These are phyloP conservation scores for Rutilus rutilus DNA, from an alignment of 2,113 vertebrate genomes.

Conservation along the genomic window DNA sequence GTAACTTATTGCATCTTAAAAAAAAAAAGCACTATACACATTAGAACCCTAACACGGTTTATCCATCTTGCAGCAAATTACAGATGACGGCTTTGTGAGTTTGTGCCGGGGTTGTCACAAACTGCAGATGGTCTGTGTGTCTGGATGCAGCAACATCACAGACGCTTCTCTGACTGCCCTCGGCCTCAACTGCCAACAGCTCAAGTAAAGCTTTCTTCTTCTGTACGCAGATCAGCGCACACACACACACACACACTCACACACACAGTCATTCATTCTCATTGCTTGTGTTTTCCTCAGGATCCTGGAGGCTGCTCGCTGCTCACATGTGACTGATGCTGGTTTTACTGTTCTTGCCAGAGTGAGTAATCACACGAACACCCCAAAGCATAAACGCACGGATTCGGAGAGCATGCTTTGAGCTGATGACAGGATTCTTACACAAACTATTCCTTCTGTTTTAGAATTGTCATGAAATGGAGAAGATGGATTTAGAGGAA, in stretches of 20 bases:
- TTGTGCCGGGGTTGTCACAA: slow-evolving; percentile 98
- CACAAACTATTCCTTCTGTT: slow-evolving; percentile 13
- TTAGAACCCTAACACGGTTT: not conserved
- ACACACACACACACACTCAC: not conserved
- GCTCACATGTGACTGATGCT: slow-evolving; percentile 97
- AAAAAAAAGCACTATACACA: not conserved
- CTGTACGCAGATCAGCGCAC: slow-evolving; percentile 1
- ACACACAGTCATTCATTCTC: slow-evolving; percentile 8
- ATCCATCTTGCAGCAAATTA: slow-evolving; percentile 86
- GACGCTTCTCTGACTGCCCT: slow-evolving; percentile 96
- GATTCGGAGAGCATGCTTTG: slow-evolving; percentile 2
- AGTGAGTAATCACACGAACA: slow-evolving; percentile 75
- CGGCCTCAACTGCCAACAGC: slow-evolving; percentile 94
- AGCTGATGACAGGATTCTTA: not conserved
- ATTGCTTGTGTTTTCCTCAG: slow-evolving; percentile 69
- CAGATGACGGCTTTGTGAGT: slow-evolving; percentile 98
- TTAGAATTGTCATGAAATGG: slow-evolving; percentile 97
- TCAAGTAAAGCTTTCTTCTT: slow-evolving; percentile 79
- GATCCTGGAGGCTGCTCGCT: slow-evolving; percentile 97
- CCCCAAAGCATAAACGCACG: not conserved
- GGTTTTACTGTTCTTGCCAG: slow-evolving; percentile 97
- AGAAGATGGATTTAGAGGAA: slow-evolving; percentile 99
- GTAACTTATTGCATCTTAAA: not conserved
- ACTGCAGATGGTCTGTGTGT: slow-evolving; percentile 95
- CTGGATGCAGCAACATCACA: slow-evolving; percentile 97